Evolutionary conservation across 2,797 vertebrate genomes (phyloP).

Genomic region (Lithobates sylvaticus): DNA sequence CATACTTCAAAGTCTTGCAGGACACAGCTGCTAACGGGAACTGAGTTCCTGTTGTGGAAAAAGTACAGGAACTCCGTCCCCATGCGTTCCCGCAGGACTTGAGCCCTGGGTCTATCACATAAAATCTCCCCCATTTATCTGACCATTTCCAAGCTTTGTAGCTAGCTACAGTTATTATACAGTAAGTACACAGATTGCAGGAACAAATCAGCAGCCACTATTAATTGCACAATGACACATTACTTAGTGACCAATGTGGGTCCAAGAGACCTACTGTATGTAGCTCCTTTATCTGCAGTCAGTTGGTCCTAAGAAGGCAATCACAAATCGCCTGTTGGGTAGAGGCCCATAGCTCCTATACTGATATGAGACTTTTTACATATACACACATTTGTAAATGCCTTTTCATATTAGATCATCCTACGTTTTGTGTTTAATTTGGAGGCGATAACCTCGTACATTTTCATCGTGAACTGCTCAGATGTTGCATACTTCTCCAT

Average conservation of each 20-base stretch:
- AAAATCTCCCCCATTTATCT: too few species aligned
- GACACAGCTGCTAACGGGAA: too few species aligned
- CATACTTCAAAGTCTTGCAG: too few species aligned
- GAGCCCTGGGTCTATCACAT: too few species aligned
- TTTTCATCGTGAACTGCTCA: constrained; percentile 17
- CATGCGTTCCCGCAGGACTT: too few species aligned
- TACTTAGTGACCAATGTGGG: not conserved
- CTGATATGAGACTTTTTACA: not conserved
- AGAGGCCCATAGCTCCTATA: not conserved
- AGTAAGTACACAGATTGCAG: not conserved
- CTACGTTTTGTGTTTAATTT: constrained; percentile 28
- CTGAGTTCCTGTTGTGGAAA: too few species aligned
- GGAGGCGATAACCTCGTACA: constrained; percentile 26
- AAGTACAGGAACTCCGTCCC: too few species aligned
- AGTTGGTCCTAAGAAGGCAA: not conserved
- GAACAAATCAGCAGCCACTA: not conserved
- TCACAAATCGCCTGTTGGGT: not conserved
- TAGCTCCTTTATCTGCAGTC: not conserved
- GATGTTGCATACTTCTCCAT: constrained; percentile 14
- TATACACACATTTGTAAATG: constrained; percentile 15
- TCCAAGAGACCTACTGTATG: not conserved
- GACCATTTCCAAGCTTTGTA: too few species aligned
- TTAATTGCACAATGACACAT: not conserved
- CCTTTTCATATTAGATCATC: constrained; percentile 11
- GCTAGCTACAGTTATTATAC: too few species aligned